These are phyloP conservation scores for Eremobia ochroleuca DNA, from an alignment of 2,888 invertebrate species.

Conservation along the genomic window DNA sequence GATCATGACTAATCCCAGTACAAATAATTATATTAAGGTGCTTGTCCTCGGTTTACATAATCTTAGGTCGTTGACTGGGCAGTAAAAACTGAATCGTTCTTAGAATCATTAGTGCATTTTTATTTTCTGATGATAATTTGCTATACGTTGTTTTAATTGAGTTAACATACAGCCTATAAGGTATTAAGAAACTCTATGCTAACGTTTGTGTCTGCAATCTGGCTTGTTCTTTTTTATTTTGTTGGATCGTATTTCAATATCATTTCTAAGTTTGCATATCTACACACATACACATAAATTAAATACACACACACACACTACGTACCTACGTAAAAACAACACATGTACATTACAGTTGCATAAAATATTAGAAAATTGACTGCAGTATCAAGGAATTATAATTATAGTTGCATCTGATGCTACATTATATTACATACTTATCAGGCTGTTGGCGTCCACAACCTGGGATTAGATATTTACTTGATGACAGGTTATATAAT, in stretches of 20 bases:
- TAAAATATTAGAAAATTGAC: constrained; percentile 17
- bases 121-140: constrained; percentile 32
- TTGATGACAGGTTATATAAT: constrained; percentile 18
- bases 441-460: neutral
- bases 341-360: neutral
- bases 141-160: constrained; percentile 34
- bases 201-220: constrained; percentile 8
- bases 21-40: constrained; percentile 62
- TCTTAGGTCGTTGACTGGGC: constrained; percentile 60
- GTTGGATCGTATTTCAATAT: constrained; percentile 15
- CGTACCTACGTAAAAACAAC: neutral
- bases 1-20: constrained; percentile 53
- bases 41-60: constrained; percentile 60
- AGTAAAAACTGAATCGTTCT: constrained; percentile 51
- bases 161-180: constrained; percentile 15
- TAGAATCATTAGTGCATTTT: constrained; percentile 25
- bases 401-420: constrained; percentile 25
- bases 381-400: neutral
- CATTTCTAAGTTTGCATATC: neutral
- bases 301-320: neutral
- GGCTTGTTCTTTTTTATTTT: constrained; percentile 4
- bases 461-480: constrained; percentile 1
- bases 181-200: constrained; percentile 20
- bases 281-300: neutral
- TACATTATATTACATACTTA: neutral